phyloP scores from a whole-genome alignment of 1,140 invertebrate species.

The Drosophila takahashii region DNA sequence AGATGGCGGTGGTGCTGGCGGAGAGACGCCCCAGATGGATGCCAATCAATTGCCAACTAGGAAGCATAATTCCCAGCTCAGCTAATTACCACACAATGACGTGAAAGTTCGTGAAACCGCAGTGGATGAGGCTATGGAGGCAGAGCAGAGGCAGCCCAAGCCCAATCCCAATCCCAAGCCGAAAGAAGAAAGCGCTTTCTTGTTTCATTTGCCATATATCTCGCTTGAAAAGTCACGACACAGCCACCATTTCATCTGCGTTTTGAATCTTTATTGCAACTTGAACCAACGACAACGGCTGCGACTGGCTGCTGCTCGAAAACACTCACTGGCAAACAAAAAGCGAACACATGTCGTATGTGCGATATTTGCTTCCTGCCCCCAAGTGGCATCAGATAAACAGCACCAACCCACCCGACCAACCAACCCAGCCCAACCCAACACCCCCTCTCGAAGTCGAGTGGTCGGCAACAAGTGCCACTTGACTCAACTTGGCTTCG shows the following conservation, averaged over 20 bases:
- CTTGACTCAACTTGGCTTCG: conserved; percentile 50
- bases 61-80: conserved; percentile 79
- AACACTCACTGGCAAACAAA: conserved; percentile 35
- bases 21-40: conserved; percentile 74
- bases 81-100: conserved; percentile 79
- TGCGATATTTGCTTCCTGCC: conserved; percentile 62
- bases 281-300: conserved; percentile 51
- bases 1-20: neutral
- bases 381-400: conserved; percentile 47
- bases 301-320: conserved; percentile 2
- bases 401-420: neutral
- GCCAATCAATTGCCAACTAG: conserved; percentile 81
- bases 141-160: neutral
- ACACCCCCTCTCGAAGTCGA: conserved; percentile 18
- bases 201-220: conserved; percentile 66
- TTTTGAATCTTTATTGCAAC: conserved; percentile 67
- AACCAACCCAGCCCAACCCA: no score
- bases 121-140: conserved; percentile 14
- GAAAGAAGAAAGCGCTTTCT: conserved; percentile 65
- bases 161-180: conserved; percentile 21
- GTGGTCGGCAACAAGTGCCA: conserved; percentile 45
- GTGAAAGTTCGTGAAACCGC: conserved; percentile 62
- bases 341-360: conserved; percentile 53
- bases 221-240: conserved; percentile 60
- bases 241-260: conserved; percentile 57